A percentile compares a stretch with the other conserved stretches of the same genome.
Evolutionary conservation across 2,888 invertebrate species (phyloP).

Genomic region (Anarsia innoxiella): DNA sequence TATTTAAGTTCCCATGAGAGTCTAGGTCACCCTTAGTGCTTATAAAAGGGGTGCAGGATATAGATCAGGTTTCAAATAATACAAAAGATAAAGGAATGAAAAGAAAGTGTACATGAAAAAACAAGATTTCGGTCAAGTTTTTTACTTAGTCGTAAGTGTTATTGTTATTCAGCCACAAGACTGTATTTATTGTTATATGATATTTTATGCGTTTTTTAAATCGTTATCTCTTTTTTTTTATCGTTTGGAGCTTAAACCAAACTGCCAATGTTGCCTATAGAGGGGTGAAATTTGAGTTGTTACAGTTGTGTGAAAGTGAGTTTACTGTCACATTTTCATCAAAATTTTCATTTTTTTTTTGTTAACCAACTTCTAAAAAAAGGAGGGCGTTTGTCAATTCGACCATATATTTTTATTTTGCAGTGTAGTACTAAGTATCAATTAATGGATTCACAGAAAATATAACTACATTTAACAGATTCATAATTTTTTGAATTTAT

Average conservation of each 20-base stretch:
- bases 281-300: neutral
- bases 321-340: neutral
- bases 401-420: too few species aligned
- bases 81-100: neutral
- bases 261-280: neutral
- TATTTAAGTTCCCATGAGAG: neutral
- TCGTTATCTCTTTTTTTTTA: neutral
- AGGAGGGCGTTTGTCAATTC: too few species aligned
- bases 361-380: constrained; percentile 12
- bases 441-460: too few species aligned
- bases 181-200: neutral
- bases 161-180: constrained; percentile 24
- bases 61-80: neutral
- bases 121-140: constrained; percentile 18
- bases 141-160: constrained; percentile 37
- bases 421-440: too few species aligned
- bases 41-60: neutral
- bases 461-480: too few species aligned
- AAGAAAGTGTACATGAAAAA: constrained; percentile 8
- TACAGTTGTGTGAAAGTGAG: neutral
- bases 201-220: neutral
- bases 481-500: too few species aligned
- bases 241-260: neutral
- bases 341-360: constrained; percentile 7
- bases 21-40: neutral